Evolutionary conservation across 2,113 vertebrate genomes (phyloP), one percentile per base, ranked within the genome.

Genomic region (Ranitomeya imitator): DNA sequence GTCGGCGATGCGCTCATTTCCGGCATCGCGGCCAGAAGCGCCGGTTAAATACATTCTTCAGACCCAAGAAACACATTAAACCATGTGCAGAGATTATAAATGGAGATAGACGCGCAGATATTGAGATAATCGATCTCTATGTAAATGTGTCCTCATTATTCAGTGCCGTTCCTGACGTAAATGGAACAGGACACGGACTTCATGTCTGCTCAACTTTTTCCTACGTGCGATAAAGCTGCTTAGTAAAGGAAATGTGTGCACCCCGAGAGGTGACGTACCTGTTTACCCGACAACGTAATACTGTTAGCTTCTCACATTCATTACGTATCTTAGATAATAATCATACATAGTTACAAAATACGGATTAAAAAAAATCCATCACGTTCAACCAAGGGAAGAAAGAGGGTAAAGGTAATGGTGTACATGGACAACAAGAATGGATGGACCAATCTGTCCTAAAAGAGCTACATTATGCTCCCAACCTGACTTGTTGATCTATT

Each of bases 111-210:
- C 19, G 13, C 15, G 11, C 14, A 16, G 13, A 37, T 73, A 73
- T 45, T 74, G 31, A 51, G 71, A 74, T 74, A 74, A 74, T 74
- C 71, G 16, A 74, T 51, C 71, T 74, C 14, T 74, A 74, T 74
- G 71, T 14, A 45, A 51, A 74, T 45, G 31, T 74, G 31, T 51
- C 71, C 71, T 74, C 65, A 51, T 74, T 74, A 74, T 74, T 74
- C 71, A 74, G 13, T 8, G 71, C 15, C 6, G 71, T 16, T 74
- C 16, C 4, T 74, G 71, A 74, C 71, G 19, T 74, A 45, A 74
- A 19, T 45, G 14, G 31, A 74, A 14, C 71, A 18, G 71, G 26
- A 6, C 37, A 18, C 15, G 2, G 18, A 74, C 4, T 45, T 37
- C 69, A 16, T 16, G 71, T 74, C 45, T 74, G 31, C 19, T 74